These are phyloP conservation scores for Leptopilina boulardi DNA, from an alignment of 1,140 invertebrate species.

Conservation along the genomic window DNA sequence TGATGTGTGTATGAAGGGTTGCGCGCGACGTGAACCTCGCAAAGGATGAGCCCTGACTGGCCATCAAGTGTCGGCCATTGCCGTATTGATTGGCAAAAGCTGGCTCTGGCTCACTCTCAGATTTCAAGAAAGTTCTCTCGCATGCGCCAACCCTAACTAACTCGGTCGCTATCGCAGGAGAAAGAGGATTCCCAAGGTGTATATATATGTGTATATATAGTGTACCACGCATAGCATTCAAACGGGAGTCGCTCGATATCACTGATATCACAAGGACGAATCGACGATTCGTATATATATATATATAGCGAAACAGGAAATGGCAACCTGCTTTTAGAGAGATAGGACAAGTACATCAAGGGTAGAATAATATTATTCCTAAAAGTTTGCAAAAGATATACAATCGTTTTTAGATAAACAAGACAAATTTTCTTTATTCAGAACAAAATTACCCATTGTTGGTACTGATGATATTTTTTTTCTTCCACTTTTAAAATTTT, in stretches of 20 bases:
- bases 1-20: no score
- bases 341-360: neutral
- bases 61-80: slow-evolving; percentile 70
- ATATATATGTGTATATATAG: no score
- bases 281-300: slow-evolving; percentile 1
- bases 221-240: slow-evolving; percentile 13
- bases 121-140: slow-evolving; percentile 37
- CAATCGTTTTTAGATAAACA: neutral
- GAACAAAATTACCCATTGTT: no score
- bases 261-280: slow-evolving; percentile 18
- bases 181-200: slow-evolving; percentile 32
- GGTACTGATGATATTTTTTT: no score
- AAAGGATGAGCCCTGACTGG: slow-evolving; percentile 69
- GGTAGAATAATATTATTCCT: neutral
- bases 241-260: slow-evolving; percentile 17
- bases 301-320: slow-evolving; percentile 15
- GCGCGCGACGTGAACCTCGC: slow-evolving; percentile 51
- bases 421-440: no score
- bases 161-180: slow-evolving; percentile 58
- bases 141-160: slow-evolving; percentile 56
- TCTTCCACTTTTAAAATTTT: no score
- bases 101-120: slow-evolving; percentile 49
- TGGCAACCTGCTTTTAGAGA: neutral
- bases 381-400: neutral
- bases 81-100: slow-evolving; percentile 72